Base-by-base conservation (phyloP, 2,113 vertebrate species). In the Neogale vison region DNA sequence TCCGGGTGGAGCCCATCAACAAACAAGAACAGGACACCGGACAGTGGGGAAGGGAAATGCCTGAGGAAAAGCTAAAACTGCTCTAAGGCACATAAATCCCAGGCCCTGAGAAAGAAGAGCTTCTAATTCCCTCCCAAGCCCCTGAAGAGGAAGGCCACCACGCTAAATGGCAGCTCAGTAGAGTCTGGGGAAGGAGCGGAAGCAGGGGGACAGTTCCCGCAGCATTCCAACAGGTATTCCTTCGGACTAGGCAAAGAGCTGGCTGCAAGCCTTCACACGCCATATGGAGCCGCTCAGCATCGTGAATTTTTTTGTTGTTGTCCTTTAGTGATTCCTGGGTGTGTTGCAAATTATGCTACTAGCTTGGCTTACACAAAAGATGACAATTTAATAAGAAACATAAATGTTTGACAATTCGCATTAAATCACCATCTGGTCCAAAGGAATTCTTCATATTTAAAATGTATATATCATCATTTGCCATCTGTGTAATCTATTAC, bases 351-450 rank as follows among this genome's bases (percentile, higher is more conserved):
- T 97, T 92, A 98, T 95, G 97, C 1, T 87, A 79, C 97, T 96
- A 94, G 97, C 95, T 97, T 96, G 87, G 96, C 97, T 98, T 98
- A 96, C 90, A 98, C 97, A 98, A 97, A 98, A 97, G 98, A 98
- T 98, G 96, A 93, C 93, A 97, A 97, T 97, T 98, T 98, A 98
- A 98, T 98, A 98, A 98, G 98, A 98, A 99, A 98, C 98, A 98
- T 96, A 98, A 98, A 99, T 98, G 98, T 98, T 98, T 97, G 97
- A 98, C 98, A 98, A 98, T 98, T 98, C 95, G 91, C 88, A 97
- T 98, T 98, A 98, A 98, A 95, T 80, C 67, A 90, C 98, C 98
- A 98, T 98, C 98, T 99, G 98, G 97, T 87, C 88, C 95, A 98
- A 59, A 29, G 90, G 97, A 98, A 98, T 98, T 93, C 98, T 97